These are phyloP conservation scores for Hyperoplus immaculatus DNA, from an alignment of 2,797 vertebrate genomes.

Conservation along the genomic window DNA sequence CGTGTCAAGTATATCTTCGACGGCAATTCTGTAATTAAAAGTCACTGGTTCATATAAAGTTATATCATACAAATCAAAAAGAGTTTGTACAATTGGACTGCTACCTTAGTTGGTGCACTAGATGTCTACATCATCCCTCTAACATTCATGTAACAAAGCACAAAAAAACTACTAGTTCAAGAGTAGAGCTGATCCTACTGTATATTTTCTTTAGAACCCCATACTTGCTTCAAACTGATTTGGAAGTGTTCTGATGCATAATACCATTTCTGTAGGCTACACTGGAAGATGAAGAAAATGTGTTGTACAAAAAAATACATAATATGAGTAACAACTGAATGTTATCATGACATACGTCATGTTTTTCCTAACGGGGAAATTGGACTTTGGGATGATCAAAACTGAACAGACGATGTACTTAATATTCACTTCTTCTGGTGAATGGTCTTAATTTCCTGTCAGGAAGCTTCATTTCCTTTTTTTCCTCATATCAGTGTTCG, in stretches of 20 bases:
- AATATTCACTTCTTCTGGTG: slow-evolving; percentile 27
- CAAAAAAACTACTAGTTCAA: slow-evolving; percentile 62
- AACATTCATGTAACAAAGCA: slow-evolving; percentile 71
- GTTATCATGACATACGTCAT: not conserved
- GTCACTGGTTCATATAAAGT: slow-evolving; percentile 72
- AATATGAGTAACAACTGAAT: slow-evolving; percentile 1
- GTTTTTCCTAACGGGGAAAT: slow-evolving; percentile 24
- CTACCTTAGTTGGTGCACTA: slow-evolving; percentile 74
- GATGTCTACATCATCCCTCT: slow-evolving; percentile 63
- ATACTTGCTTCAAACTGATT: slow-evolving; percentile 32
- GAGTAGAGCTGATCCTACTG: slow-evolving; percentile 52
- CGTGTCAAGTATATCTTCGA: slow-evolving; percentile 67
- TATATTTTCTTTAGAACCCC: slow-evolving; percentile 47
- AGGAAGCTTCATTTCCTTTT: slow-evolving; percentile 48
- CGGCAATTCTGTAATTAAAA: slow-evolving; percentile 71
- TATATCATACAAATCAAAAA: slow-evolving; percentile 76
- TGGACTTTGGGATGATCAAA: slow-evolving; percentile 20
- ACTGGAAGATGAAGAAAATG: slow-evolving; percentile 7
- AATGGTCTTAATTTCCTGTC: slow-evolving; percentile 45
- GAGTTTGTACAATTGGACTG: slow-evolving; percentile 71
- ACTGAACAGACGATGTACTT: slow-evolving; percentile 12
- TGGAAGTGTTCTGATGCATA: slow-evolving; percentile 36
- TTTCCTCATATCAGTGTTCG: slow-evolving; percentile 13
- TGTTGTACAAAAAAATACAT: slow-evolving; percentile 9
- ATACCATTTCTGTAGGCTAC: slow-evolving; percentile 37